A percentile compares a stretch with the other conserved stretches of the same genome.
Conservation (phyloP, 2,888 invertebrate species). For the Cosmorhoe ocellata region DNA sequence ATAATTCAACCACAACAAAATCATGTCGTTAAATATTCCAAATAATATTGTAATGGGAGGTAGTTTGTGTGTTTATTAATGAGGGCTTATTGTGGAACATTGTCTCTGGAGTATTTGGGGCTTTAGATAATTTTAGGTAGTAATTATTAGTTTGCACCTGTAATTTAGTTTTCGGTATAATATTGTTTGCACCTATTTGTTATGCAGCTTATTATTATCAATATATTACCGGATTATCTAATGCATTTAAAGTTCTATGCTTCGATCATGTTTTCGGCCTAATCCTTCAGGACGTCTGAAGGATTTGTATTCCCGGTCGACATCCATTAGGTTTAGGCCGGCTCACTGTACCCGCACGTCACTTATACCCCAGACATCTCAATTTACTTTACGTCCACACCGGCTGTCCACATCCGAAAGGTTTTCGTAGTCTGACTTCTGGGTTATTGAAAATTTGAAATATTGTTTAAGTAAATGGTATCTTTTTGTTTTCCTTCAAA, state of each 20-base stretch:
- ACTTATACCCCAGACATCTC: slow-evolving; percentile 35
- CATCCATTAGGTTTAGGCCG: slow-evolving; percentile 31
- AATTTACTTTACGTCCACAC: slow-evolving; percentile 31
- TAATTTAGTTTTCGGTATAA: slow-evolving; percentile 5
- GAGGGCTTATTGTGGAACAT: slow-evolving; percentile 23
- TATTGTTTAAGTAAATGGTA: too few relatives aligned
- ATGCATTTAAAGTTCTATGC: background rate
- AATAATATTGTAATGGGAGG: slow-evolving; percentile 8
- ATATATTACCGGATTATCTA: too few relatives aligned
- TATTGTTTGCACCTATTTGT: background rate
- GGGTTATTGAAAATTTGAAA: too few relatives aligned
- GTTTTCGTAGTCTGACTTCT: background rate
- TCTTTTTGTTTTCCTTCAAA: too few relatives aligned
- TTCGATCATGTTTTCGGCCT: slow-evolving; percentile 2
- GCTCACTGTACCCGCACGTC: slow-evolving; percentile 30
- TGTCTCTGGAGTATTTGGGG: slow-evolving; percentile 12
- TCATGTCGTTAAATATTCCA: background rate
- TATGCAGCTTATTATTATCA: too few relatives aligned
- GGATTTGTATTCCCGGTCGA: slow-evolving; percentile 11
- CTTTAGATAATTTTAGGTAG: slow-evolving; percentile 14
- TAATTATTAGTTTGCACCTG: slow-evolving; percentile 14
- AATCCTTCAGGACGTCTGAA: slow-evolving; percentile 13
- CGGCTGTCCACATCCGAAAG: background rate
- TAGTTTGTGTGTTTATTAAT: slow-evolving; percentile 20
- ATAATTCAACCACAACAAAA: slow-evolving; percentile 2